These are phyloP conservation scores for Siniperca obscura DNA, from an alignment of 2,797 vertebrate species.

Conservation along the genomic window DNA sequence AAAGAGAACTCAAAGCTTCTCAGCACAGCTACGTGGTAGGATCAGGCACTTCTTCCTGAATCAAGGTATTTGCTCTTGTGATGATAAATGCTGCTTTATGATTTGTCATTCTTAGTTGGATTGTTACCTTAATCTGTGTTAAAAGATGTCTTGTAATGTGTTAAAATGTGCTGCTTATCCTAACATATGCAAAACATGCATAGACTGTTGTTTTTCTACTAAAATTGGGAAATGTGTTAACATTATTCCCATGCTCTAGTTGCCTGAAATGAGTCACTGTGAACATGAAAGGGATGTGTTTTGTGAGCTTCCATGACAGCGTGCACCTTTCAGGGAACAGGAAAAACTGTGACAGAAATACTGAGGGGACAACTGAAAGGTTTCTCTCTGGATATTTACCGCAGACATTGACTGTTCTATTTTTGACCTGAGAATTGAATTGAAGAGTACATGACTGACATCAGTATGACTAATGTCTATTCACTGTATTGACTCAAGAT, in stretches of 20 bases:
- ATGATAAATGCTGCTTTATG: slow-evolving; percentile 32
- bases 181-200: neutral
- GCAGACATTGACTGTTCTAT: slow-evolving; percentile 74
- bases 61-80: slow-evolving; percentile 76
- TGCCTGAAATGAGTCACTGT: slow-evolving; percentile 60
- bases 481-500: slow-evolving; percentile 76
- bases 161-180: slow-evolving; percentile 27
- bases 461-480: slow-evolving; percentile 79
- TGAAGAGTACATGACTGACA: slow-evolving; percentile 71
- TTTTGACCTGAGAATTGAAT: slow-evolving; percentile 69
- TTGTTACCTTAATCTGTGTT: slow-evolving; percentile 11
- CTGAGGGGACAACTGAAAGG: slow-evolving; percentile 64
- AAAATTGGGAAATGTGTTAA: slow-evolving; percentile 50
- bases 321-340: slow-evolving; percentile 75
- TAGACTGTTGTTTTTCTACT: slow-evolving; percentile 20
- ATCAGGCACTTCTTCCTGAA: slow-evolving; percentile 74
- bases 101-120: slow-evolving; percentile 16
- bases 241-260: slow-evolving; percentile 42
- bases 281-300: slow-evolving; percentile 69
- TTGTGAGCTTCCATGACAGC: slow-evolving; percentile 69
- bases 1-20: slow-evolving; percentile 76
- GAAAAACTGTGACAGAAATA: slow-evolving; percentile 72
- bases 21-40: slow-evolving; percentile 72
- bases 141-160: neutral
- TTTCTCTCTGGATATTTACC: slow-evolving; percentile 70